Evolutionary conservation across 2,797 vertebrate species (phyloP), one percentile per base, ranked within the genome.

Genomic region (Darevskia nairensis): DNA sequence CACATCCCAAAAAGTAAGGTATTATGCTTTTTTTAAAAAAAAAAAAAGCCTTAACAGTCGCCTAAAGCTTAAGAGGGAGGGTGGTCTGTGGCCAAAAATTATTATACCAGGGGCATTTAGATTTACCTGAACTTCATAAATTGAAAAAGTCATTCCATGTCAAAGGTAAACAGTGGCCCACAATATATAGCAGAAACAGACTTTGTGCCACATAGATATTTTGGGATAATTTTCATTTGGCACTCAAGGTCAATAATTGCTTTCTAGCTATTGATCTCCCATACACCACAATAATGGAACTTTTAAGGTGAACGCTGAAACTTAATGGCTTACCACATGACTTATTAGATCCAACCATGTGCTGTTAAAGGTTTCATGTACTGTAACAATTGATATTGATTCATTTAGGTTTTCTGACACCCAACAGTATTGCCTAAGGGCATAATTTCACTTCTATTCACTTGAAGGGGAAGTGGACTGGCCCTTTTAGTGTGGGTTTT

Each of bases 181-280:
- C n/a, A 41, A 55, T 32, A 94, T 87, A 94, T 90, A 92, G 91
- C 90, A 83, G 23, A 80, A 92, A 92, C 86, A 89, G 87, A 89
- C 61, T 81, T 82, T 80, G n/a, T 82, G 90, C 71, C 92, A 94
- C 74, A 92, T 84, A 89, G 91, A 88, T 94, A 71, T 91, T 93
- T 91, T 90, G 77, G 92, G 89, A 89, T 91, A 78, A 92, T 90
- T 90, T 91, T 75, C 81, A 64, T 87, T 94, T 93, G 87, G 89
- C 86, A 84, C 83, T 85, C 0, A 13, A 91, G 80, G 89, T 87
- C 86, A 89, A 61, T 86, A 77, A 71, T 71, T 87, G 91, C 92
- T 2, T 86, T 89, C 91, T 44, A 86, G 19, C 69, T 85, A 86
- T 85, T 88, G 88, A 94, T 91, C 89, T 90, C 86, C 80, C 76